Percentiles rank a stretch among this genome's conserved stretches.
Evolutionary conservation across 2,888 invertebrate species (phyloP).

Genomic region (Athalia cordata): DNA sequence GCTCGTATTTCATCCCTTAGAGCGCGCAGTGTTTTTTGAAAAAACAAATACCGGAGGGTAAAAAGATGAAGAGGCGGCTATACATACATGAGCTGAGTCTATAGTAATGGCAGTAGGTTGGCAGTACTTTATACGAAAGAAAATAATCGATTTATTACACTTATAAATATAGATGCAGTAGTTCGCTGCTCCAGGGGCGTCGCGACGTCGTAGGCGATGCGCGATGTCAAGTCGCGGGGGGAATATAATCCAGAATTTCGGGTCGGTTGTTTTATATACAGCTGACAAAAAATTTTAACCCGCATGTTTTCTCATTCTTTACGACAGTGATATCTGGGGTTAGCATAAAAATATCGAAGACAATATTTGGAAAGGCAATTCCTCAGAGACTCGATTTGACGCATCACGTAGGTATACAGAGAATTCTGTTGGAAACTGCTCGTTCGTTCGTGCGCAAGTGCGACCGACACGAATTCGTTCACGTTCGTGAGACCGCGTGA

Average conservation of each 20-base stretch:
- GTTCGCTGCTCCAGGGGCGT: slow-evolving; percentile 13
- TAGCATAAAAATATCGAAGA: slow-evolving; percentile 19
- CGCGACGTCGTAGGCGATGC: neutral
- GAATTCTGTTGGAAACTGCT: neutral
- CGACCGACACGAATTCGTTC: no score
- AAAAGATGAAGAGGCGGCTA: neutral
- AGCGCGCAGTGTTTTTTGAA: slow-evolving; percentile 47
- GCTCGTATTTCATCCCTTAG: slow-evolving; percentile 21
- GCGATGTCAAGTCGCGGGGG: slow-evolving; percentile 3
- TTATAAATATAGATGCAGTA: slow-evolving; percentile 40
- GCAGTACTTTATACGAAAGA: slow-evolving; percentile 27
- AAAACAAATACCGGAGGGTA: slow-evolving; percentile 43
- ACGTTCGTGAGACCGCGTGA: no score
- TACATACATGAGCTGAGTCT: neutral
- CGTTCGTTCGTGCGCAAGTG: no score
- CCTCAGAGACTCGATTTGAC: neutral
- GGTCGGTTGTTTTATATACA: neutral
- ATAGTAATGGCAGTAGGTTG: neutral
- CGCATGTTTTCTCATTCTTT: neutral
- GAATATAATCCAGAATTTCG: neutral
- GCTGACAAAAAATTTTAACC: neutral
- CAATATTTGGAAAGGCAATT: slow-evolving; percentile 28
- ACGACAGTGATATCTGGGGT: neutral
- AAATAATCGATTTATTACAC: slow-evolving; percentile 53
- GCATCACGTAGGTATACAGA: neutral